Evolutionary conservation across 2,888 invertebrate species (phyloP).

Genomic region (Pycnomerus fuliginosus): DNA sequence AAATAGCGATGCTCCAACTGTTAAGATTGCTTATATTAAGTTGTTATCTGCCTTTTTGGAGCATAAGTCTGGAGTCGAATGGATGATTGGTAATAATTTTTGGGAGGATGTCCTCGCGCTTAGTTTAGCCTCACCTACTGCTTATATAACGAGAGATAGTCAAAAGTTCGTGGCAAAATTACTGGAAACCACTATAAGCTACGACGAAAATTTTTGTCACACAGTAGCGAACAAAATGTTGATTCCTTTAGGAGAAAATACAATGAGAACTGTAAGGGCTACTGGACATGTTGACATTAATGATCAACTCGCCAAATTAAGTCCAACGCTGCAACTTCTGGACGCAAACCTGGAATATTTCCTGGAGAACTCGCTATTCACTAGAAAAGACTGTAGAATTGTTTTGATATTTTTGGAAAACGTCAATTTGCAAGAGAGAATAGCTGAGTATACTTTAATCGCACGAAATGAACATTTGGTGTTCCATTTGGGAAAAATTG

Average conservation of each 20-base stretch:
- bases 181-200: constrained; percentile 58
- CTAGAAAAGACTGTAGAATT: constrained; percentile 41
- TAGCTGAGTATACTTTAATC: constrained; percentile 50
- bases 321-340: constrained; percentile 60
- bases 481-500: constrained; percentile 55
- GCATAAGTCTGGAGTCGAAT: constrained; percentile 63
- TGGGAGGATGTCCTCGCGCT: constrained; percentile 67
- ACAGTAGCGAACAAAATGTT: constrained; percentile 30
- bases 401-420: constrained; percentile 48
- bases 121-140: constrained; percentile 65
- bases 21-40: constrained; percentile 45
- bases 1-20: constrained; percentile 40
- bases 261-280: too few relatives aligned
- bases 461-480: constrained; percentile 53
- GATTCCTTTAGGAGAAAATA: background rate
- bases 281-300: background rate
- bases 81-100: constrained; percentile 60
- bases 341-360: constrained; percentile 54
- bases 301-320: constrained; percentile 55
- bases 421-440: constrained; percentile 48
- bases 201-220: constrained; percentile 56
- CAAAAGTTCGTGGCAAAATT: constrained; percentile 64
- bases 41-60: constrained; percentile 59
- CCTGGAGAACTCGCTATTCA: constrained; percentile 48
- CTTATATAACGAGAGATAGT: constrained; percentile 71